Evolutionary conservation across 2,888 invertebrate genomes (phyloP).

Genomic region (Tromatobia lineatoria): DNA sequence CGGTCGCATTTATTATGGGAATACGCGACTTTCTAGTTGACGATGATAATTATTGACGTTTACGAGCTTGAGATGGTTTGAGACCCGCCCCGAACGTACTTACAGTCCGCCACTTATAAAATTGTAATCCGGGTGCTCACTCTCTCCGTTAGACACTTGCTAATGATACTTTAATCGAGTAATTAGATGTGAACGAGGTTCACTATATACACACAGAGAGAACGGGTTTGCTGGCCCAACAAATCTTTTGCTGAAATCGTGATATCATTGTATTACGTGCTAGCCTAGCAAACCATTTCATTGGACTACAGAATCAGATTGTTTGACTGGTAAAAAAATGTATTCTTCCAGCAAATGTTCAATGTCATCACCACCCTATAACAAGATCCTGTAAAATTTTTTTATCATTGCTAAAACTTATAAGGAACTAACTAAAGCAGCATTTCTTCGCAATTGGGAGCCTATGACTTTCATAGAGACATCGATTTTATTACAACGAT

Average conservation of each 20-base stretch:
- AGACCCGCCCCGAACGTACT: not conserved
- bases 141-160: constrained; percentile 51
- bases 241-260: no score
- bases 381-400: no score
- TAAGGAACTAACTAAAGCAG: not conserved
- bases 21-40: not conserved
- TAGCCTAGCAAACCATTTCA: no score
- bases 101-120: constrained; percentile 21
- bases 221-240: no score
- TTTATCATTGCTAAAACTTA: no score
- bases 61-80: not conserved
- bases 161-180: constrained; percentile 68
- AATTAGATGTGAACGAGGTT: constrained; percentile 61
- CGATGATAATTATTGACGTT: constrained; percentile 4
- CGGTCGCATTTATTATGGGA: not conserved
- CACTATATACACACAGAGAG: constrained; percentile 9
- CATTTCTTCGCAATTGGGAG: not conserved
- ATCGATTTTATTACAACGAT: not conserved
- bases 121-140: constrained; percentile 22
- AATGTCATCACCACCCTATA: no score
- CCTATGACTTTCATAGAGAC: not conserved
- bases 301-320: no score
- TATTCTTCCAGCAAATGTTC: no score
- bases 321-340: no score
- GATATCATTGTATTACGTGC: no score